A percentile compares a stretch with the other conserved stretches of the same genome.
Evolutionary conservation across 1,140 invertebrate genomes (phyloP).

Genomic region (Nasonia longicornis): DNA sequence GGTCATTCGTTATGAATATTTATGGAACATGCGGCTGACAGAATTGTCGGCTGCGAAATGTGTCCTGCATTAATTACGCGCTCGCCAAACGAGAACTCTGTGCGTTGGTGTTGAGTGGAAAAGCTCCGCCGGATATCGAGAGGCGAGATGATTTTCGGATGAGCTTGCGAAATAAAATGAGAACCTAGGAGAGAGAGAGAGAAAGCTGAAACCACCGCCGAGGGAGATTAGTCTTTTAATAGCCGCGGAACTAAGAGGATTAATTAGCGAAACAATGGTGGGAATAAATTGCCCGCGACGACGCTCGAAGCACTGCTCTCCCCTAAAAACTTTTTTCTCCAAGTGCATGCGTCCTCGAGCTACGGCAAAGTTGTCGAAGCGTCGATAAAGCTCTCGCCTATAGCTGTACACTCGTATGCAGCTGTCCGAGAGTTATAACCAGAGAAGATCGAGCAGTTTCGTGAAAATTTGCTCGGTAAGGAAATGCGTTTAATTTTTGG

Average conservation of each 20-base stretch:
- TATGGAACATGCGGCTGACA: slow-evolving; percentile 32
- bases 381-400: no score
- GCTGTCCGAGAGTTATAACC: no score
- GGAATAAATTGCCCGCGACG: slow-evolving; percentile 14
- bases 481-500: neutral
- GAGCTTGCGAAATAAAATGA: no score
- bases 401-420: no score
- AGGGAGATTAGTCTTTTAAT: neutral
- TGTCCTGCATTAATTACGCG: slow-evolving; percentile 16
- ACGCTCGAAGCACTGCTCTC: no score
- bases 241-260: neutral
- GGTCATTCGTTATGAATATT: slow-evolving; percentile 38
- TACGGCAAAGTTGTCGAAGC: no score
- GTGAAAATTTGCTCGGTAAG: neutral
- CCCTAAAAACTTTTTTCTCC: neutral
- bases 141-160: no score
- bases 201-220: neutral
- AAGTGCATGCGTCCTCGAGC: no score
- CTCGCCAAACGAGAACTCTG: neutral
- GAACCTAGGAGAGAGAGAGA: no score
- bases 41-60: slow-evolving; percentile 31
- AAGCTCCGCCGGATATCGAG: no score
- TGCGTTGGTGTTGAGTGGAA: no score
- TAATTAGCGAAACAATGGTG: slow-evolving; percentile 3
- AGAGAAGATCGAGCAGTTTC: no score